These are phyloP conservation scores for Desoria tigrina DNA, from an alignment of 2,888 invertebrate genomes.

Conservation along the genomic window DNA sequence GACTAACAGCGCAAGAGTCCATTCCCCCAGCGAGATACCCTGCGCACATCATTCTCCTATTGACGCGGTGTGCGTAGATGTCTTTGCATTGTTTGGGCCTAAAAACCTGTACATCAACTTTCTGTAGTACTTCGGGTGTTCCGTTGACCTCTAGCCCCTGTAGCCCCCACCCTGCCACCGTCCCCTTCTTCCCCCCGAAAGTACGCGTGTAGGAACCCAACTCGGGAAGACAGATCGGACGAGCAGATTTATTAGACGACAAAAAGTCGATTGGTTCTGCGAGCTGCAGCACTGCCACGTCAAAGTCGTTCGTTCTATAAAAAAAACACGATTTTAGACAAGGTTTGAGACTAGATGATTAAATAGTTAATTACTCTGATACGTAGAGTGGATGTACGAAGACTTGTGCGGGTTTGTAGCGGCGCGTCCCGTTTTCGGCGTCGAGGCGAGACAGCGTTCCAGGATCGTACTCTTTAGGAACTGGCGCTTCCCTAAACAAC, in stretches of 20 bases:
- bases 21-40: constrained; percentile 43
- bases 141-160: constrained; percentile 27
- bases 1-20: constrained; percentile 43
- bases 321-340: not conserved
- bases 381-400: constrained; percentile 50
- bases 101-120: constrained; percentile 47
- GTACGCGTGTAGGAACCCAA: constrained; percentile 39
- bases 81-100: constrained; percentile 39
- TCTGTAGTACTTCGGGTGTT: constrained; percentile 38
- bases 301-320: constrained; percentile 49
- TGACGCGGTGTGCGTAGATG: constrained; percentile 40
- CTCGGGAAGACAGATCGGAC: constrained; percentile 40
- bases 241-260: not conserved
- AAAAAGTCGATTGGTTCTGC: constrained; percentile 31
- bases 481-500: not conserved
- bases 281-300: constrained; percentile 38
- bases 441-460: constrained; percentile 34
- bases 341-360: too few relatives aligned
- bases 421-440: constrained; percentile 29
- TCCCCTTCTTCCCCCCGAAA: constrained; percentile 34
- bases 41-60: constrained; percentile 50
- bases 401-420: constrained; percentile 44
- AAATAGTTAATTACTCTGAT: constrained; percentile 44
- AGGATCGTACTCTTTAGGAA: constrained; percentile 32
- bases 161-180: constrained; percentile 48